Evolutionary conservation across 1,140 invertebrate species (phyloP).

Genomic region (Drosophila miranda): DNA sequence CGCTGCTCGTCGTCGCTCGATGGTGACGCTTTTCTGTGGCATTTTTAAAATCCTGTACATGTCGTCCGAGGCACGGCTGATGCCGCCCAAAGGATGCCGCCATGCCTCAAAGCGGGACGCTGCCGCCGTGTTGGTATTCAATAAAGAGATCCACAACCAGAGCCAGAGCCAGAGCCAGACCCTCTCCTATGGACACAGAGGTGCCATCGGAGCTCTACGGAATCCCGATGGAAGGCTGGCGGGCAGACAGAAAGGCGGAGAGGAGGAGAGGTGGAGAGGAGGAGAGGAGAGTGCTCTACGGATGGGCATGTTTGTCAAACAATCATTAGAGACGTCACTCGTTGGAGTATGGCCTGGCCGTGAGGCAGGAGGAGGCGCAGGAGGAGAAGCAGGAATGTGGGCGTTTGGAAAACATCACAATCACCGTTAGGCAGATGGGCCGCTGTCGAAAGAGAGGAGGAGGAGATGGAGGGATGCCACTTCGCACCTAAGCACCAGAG

Average conservation of each 20-base stretch:
- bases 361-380: background rate
- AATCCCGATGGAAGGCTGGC: conserved; percentile 6
- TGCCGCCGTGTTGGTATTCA: conserved; percentile 58
- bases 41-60: conserved; percentile 77
- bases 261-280: background rate
- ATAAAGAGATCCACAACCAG: conserved; percentile 47
- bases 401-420: conserved; percentile 59
- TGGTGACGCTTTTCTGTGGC: conserved; percentile 64
- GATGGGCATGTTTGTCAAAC: conserved; percentile 69
- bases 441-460: conserved; percentile 12
- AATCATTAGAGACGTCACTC: conserved; percentile 74
- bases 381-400: conserved; percentile 15
- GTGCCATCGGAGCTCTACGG: conserved; percentile 4
- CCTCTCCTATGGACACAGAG: background rate
- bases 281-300: background rate
- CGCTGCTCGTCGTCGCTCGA: conserved; percentile 25
- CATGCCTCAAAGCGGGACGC: conserved; percentile 20
- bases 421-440: conserved; percentile 59
- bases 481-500: conserved; percentile 22
- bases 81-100: conserved; percentile 26
- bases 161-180: too few species aligned
- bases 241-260: conserved; percentile 19
- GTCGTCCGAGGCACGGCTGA: conserved; percentile 49
- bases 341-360: conserved; percentile 7
- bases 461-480: background rate